Evolutionary conservation across 1,140 invertebrate species (phyloP).

Genomic region (Drosophila aff.): DNA sequence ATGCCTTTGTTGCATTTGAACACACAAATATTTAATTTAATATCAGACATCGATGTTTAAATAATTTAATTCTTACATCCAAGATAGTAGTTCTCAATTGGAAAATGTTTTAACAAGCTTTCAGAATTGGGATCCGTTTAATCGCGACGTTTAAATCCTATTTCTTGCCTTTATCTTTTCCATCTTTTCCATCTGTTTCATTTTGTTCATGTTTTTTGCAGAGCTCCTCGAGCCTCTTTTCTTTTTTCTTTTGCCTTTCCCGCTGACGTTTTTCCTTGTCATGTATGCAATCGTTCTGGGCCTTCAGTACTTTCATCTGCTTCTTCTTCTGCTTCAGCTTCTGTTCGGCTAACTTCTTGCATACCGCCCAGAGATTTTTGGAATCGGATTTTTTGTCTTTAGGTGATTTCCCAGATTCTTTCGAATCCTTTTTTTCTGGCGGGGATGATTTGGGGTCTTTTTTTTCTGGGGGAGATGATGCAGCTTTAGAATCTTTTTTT

Average conservation of each 20-base stretch:
- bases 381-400: not conserved
- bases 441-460: not conserved
- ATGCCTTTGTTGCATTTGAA: not conserved
- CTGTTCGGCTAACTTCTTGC: conserved; percentile 19
- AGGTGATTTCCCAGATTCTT: not conserved
- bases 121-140: not conserved
- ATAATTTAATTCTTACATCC: not conserved
- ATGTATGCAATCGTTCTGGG: not conserved
- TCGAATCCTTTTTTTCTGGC: not conserved
- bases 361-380: conserved; percentile 1
- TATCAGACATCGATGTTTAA: not conserved
- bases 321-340: conserved; percentile 14
- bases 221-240: conserved; percentile 8
- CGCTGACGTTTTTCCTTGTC: conserved; percentile 17
- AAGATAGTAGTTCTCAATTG: not conserved
- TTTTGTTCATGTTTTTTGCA: conserved; percentile 16
- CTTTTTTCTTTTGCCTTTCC: conserved; percentile 2
- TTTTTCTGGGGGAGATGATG: not conserved
- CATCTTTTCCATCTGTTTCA: too few species aligned
- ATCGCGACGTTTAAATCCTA: not conserved
- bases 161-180: not conserved
- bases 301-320: not conserved
- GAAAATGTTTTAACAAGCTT: too few species aligned
- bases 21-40: not conserved
- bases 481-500: not conserved